Evolutionary conservation across 2,888 invertebrate genomes (phyloP).

Genomic region (Melanotus villosus): DNA sequence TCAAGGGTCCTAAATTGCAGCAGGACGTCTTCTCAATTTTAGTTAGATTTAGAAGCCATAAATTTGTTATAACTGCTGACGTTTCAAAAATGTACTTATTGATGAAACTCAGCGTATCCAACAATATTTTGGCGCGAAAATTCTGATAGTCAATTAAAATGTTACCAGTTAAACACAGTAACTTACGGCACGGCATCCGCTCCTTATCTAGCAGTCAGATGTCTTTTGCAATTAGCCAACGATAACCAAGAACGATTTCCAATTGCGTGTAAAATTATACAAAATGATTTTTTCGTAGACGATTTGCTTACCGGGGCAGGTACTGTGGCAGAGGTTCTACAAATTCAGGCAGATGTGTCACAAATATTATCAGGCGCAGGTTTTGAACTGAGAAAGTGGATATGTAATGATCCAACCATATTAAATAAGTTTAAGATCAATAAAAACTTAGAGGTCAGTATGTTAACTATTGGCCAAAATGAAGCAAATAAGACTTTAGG

Average conservation of each 20-base stretch:
- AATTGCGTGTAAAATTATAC: slow-evolving; percentile 44
- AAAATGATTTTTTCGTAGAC: slow-evolving; percentile 50
- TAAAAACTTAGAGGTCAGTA: slow-evolving; percentile 9
- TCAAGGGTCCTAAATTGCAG: slow-evolving; percentile 43
- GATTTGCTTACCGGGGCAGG: slow-evolving; percentile 47
- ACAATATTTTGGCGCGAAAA: slow-evolving; percentile 24
- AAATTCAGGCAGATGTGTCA: slow-evolving; percentile 42
- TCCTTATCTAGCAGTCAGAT: slow-evolving; percentile 45
- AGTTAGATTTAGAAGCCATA: slow-evolving; percentile 16
- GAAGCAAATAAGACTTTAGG: slow-evolving; percentile 39
- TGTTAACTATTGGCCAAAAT: slow-evolving; percentile 40
- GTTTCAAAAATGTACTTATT: slow-evolving; percentile 29
- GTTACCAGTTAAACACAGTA: slow-evolving; percentile 50
- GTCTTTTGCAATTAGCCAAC: slow-evolving; percentile 38
- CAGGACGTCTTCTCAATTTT: slow-evolving; percentile 40
- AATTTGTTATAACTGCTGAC: slow-evolving; percentile 21
- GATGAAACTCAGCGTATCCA: slow-evolving; percentile 26
- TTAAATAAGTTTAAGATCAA: slow-evolving; percentile 17
- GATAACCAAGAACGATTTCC: slow-evolving; percentile 28
- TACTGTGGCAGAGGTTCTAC: slow-evolving; percentile 33
- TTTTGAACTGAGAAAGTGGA: slow-evolving; percentile 47
- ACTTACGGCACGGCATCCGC: too few species aligned
- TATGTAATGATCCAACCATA: slow-evolving; percentile 29
- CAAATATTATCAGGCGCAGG: slow-evolving; percentile 39
- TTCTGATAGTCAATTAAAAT: slow-evolving; percentile 27